Conservation (phyloP, 2,888 invertebrate genomes). For the Polymixis lichenea region DNA sequence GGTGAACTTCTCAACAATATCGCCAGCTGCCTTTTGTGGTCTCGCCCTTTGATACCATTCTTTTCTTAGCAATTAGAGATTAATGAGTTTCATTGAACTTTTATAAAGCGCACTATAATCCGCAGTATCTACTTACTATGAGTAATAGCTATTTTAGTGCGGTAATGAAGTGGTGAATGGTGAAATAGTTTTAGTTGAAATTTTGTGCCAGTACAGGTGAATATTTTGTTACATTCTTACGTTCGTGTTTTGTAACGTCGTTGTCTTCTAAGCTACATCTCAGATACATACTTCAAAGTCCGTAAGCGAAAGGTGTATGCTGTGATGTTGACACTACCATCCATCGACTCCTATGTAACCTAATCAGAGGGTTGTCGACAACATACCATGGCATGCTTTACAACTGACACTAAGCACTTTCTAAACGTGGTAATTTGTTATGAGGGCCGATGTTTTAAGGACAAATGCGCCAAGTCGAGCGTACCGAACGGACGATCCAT, state of each 20-base stretch:
- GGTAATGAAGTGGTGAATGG: not conserved
- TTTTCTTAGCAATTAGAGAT: conserved; percentile 86
- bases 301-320: conserved; percentile 11
- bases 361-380: conserved; percentile 22
- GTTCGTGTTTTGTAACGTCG: not conserved
- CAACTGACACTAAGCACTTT: conserved; percentile 48
- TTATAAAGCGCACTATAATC: conserved; percentile 68
- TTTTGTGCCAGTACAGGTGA: no score
- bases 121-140: conserved; percentile 8
- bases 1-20: conserved; percentile 83
- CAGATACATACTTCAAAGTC: conserved; percentile 25
- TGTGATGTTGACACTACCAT: conserved; percentile 8
- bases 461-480: conserved; percentile 66
- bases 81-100: conserved; percentile 81
- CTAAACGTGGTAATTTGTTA: conserved; percentile 69
- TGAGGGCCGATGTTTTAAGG: conserved; percentile 66
- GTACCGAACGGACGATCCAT: conserved; percentile 67
- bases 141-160: not conserved
- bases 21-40: conserved; percentile 80
- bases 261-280: not conserved
- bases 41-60: conserved; percentile 80
- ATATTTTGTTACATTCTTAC: not conserved
- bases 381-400: conserved; percentile 29
- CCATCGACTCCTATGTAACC: conserved; percentile 43
- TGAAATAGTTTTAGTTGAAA: conserved; percentile 6